Evolutionary conservation across 2,113 vertebrate species (phyloP), one percentile per base, ranked within the genome.

Genomic region (Myodes glareolus): DNA sequence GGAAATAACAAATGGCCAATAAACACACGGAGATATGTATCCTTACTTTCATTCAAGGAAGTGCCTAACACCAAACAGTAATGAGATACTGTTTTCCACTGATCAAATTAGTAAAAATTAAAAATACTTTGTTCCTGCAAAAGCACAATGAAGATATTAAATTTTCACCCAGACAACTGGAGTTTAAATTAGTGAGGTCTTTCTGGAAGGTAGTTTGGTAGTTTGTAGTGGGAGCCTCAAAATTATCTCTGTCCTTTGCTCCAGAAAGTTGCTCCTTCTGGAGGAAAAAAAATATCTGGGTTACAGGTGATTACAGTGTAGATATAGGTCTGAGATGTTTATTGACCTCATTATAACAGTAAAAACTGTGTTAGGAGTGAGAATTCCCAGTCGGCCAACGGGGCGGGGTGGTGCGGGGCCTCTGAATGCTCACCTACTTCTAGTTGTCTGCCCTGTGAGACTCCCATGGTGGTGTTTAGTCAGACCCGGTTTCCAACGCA

Each of bases 21-120:
- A 80, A 75, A 80, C 75, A 73, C 10, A 17, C 45, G 27, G 90
- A 68, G 47, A 63, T 68, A 52, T 4, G 78, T 2, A 25, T 2
- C 6, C n/a, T 94, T 39, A n/a, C 76, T 91, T 92, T 80, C 68
- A 14, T 23, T 88, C 63, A 94, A 96, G 63, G 39, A 95, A 90
- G 89, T 94, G 77, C 76, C 78, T 75, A 92, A 90, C 21, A 27
- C 76, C 85, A 81, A 92, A 76, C 31, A 86, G 45, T 77, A 67
- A 81, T 45, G n/a, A 91, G 55, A 85, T 85, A 70, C 10, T 75
- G 29, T 65, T 92, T 92, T 85, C 90, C 42, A 45, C 27, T 29
- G 23, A 72, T 80, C 17, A 29, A 80, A 85, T 91, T 70, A 94
- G 55, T 81, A 58, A 85, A 94, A 90, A 65, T 67, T 80, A 52